phyloP scores from a whole-genome alignment of 2,797 vertebrate species.

The Microctenopoma lineatum region DNA sequence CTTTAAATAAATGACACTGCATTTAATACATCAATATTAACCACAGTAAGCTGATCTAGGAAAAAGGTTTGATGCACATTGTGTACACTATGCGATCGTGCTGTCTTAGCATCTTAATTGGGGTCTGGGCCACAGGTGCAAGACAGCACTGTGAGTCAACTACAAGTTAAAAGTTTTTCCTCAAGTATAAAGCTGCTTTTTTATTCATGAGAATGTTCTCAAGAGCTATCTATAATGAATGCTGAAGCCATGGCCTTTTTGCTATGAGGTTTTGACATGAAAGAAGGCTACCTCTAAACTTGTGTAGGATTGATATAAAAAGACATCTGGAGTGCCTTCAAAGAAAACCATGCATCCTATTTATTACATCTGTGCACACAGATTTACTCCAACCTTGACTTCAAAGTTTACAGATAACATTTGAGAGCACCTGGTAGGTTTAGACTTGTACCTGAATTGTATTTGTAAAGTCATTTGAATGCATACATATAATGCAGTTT shows the following conservation, averaged over 20 bases:
- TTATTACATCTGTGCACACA: conserved; percentile 77
- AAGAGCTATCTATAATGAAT: conserved; percentile 79
- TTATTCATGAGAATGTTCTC: conserved; percentile 76
- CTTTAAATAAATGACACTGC: too few species aligned
- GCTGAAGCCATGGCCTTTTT: conserved; percentile 77
- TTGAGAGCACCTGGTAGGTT: conserved; percentile 68
- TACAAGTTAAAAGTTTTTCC: conserved; percentile 62
- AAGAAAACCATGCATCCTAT: conserved; percentile 81
- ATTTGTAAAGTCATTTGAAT: conserved; percentile 47
- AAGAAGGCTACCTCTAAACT: conserved; percentile 80
- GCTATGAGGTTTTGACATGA: conserved; percentile 81
- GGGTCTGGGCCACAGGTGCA: conserved; percentile 27
- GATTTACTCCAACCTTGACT: conserved; percentile 77
- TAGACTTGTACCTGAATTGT: conserved; percentile 60
- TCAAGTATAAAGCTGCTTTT: conserved; percentile 61
- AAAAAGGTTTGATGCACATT: background rate
- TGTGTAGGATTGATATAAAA: conserved; percentile 80
- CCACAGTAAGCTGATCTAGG: too few species aligned
- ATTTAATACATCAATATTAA: too few species aligned
- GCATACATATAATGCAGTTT: background rate
- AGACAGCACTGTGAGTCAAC: conserved; percentile 43
- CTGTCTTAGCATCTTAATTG: conserved; percentile 20
- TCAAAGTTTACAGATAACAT: conserved; percentile 82
- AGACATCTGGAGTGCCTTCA: conserved; percentile 81
- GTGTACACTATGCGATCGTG: background rate